Conservation (phyloP, 2,113 vertebrate species). For the Piliocolobus tephrosceles region DNA sequence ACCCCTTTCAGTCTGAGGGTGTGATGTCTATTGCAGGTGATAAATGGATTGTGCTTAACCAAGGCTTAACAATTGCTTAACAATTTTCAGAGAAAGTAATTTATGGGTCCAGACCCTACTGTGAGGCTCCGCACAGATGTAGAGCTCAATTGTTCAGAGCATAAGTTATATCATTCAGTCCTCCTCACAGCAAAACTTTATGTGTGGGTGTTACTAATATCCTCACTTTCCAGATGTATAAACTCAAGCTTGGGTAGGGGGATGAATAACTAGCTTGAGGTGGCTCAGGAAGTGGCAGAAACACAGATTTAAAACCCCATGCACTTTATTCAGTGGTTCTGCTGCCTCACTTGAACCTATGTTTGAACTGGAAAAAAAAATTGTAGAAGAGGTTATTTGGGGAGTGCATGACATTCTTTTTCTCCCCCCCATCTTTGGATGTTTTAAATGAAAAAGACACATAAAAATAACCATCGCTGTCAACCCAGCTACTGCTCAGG, state of each 20-base stretch:
- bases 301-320: background rate
- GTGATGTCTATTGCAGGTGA: background rate
- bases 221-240: background rate
- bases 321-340: background rate
- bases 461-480: background rate
- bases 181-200: background rate
- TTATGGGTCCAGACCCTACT: background rate
- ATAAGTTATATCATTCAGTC: background rate
- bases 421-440: background rate
- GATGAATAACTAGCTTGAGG: background rate
- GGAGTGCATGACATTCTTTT: background rate
- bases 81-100: background rate
- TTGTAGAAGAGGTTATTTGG: background rate
- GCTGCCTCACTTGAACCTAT: background rate
- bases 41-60: background rate
- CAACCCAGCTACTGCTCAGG: background rate
- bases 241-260: background rate
- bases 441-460: background rate
- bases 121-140: background rate
- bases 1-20: background rate
- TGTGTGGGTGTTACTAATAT: background rate
- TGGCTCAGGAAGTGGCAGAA: background rate
- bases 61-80: background rate
- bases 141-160: fast-evolving
- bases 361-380: background rate